Base-by-base conservation (phyloP, 2,113 vertebrate genomes). In the Calidris pygmaea region DNA sequence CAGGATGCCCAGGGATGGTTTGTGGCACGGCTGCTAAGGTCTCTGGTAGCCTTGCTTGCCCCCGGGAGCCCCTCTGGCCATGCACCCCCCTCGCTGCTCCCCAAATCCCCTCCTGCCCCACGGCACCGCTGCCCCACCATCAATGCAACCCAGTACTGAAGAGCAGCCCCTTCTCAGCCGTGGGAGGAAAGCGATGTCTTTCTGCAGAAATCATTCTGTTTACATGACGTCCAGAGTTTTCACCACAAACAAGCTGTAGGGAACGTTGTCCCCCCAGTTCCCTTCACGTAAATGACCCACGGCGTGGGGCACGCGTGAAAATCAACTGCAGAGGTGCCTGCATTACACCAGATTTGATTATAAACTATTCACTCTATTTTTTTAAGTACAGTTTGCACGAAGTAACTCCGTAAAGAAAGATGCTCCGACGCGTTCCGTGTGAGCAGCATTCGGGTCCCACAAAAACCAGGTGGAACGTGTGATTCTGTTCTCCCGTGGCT, bases 161-260 rank as follows among this genome's bases (percentile, higher is more conserved):
- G 21, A 74, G 53, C 32, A 43, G 65, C 47, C 8, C 43, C 50
- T 39, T 24, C 50, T 26, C 5, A 48, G 62, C 26, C 32, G 14
- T 0, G 7, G 50, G 14, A 35, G 22, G 26, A 27, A 62, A 77
- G 22, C 0, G 2, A 59, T 65, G 7, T 14, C 21, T n/a, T 72
- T 53, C 70, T 35, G 58, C 53, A 82, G 66, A 56, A 79, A 85
- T 10, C 3, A 0, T 43, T 30, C 21, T 34, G 17, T 41, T 84
- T n/a, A 52, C 48, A 43, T 0, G 0, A 37, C 0, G 1, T 5
- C 35, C 85, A 47, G 37, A 34, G 14, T 32, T 55, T 37, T 32
- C 50, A 48, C 1, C 3, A 87, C 24, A 30, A 76, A 72, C 0
- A 3, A 72, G 35, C n/a, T 48, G 53, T 8, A 66, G 52, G 3